A percentile compares a stretch with the other conserved stretches of the same genome.
Conservation (phyloP, 1,140 invertebrate species). For the Cydia fagiglandana region DNA sequence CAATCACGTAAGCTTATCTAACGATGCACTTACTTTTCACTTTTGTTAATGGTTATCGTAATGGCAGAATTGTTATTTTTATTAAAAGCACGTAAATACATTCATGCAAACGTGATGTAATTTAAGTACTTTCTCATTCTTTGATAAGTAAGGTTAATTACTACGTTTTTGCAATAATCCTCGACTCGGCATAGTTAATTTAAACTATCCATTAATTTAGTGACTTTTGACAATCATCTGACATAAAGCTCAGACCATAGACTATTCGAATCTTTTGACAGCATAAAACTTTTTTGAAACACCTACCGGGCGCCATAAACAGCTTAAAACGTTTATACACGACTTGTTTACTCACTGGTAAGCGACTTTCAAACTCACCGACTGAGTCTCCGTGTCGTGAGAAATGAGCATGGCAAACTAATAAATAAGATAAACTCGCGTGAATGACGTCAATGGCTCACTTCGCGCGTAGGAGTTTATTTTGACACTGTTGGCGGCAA, state of each 20-base stretch:
- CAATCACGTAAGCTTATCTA: constrained; percentile 24
- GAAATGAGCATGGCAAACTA: background rate
- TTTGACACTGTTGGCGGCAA: background rate
- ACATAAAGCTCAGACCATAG: background rate
- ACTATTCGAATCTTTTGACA: background rate
- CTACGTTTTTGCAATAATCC: no score
- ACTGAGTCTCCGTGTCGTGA: background rate
- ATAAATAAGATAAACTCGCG: background rate
- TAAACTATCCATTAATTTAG: background rate
- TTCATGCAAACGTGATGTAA: background rate
- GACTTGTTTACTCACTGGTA: background rate
- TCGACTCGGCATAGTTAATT: background rate
- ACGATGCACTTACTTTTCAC: constrained; percentile 18
- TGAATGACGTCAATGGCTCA: constrained; percentile 8
- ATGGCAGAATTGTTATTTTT: constrained; percentile 6
- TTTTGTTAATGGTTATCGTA: constrained; percentile 21
- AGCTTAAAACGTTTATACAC: background rate
- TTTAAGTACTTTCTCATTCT: background rate
- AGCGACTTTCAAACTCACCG: constrained; percentile 13
- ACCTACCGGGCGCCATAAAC: background rate
- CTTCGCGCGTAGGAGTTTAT: constrained; percentile 1
- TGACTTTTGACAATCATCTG: constrained; percentile 5
- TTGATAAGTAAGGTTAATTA: background rate
- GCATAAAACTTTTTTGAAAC: background rate
- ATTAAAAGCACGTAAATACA: constrained; percentile 1